Percentiles rank a stretch among this genome's conserved stretches.
phyloP scores from a whole-genome alignment of 1,140 invertebrate genomes.

The Spodoptera litura region DNA sequence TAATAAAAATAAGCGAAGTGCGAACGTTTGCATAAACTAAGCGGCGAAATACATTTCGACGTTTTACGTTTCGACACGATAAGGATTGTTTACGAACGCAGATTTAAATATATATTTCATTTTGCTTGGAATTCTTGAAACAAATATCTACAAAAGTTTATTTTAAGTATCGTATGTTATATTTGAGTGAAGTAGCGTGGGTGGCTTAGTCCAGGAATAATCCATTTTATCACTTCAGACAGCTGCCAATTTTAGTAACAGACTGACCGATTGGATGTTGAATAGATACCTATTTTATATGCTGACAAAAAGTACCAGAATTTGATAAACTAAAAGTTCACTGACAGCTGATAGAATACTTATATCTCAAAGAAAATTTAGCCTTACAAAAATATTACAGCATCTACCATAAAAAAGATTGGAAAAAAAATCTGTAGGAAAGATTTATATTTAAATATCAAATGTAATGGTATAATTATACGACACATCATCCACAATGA shows the following conservation, averaged over 20 bases:
- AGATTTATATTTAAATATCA: constrained; percentile 8
- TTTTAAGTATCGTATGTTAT: too few relatives aligned
- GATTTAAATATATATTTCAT: constrained; percentile 9
- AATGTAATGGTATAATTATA: constrained; percentile 15
- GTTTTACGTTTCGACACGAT: constrained; percentile 1
- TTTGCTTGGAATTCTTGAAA: too few relatives aligned
- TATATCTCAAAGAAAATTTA: too few relatives aligned
- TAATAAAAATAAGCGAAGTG: constrained; percentile 14
- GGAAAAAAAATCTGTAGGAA: background rate
- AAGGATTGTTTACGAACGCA: constrained; percentile 5
- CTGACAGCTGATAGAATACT: too few relatives aligned
- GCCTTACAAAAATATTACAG: too few relatives aligned
- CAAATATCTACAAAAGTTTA: too few relatives aligned
- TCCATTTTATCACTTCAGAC: background rate
- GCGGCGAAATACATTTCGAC: constrained; percentile 14
- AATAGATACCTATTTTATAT: background rate
- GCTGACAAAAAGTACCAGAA: too few relatives aligned
- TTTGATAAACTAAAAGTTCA: too few relatives aligned
- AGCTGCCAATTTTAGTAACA: background rate
- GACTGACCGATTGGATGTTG: constrained; percentile 4
- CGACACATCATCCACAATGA: constrained; percentile 10
- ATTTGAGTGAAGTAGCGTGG: too few relatives aligned
- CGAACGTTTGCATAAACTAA: constrained; percentile 13
- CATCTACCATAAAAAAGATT: too few relatives aligned
- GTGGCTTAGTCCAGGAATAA: background rate